Evolutionary conservation across 2,888 invertebrate genomes (phyloP), one percentile per base, ranked within the genome.

Genomic region (Patella caerulea): DNA sequence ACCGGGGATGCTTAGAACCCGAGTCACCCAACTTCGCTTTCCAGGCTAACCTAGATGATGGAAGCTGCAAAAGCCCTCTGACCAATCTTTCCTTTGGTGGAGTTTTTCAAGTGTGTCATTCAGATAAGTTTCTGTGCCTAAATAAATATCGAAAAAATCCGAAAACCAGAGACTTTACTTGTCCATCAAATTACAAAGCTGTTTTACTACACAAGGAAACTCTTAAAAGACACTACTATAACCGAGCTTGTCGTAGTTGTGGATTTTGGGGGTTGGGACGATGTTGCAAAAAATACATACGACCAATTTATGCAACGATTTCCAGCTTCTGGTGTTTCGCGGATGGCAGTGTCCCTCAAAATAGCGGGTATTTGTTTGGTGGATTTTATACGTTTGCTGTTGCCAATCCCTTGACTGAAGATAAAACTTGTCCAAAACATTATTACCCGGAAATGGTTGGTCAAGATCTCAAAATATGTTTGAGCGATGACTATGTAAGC

Each of bases 281-380:
- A 1, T 79, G 82, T 52, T 83, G 81, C 52, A 82, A 84, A 53
- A 84, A 84, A 11, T 73, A 59, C 24, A 73, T 72, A 71, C 15
- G 82, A 56, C 73, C 82, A 56, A 75, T 78, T 7, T 78, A 81
- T 7, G 87, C 87, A 7, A 78, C 73, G 9, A 86, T 85, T 76
- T 71, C 74, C n/a, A 83, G 84, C 9, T 87, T 84, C 80, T 89
- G 89, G 89, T 89, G 88, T 74, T 84, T 83, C 1, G 85, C 87
- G 3, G 81, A 76, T 17, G 84, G 83, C 1, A 55, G 75, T 14
- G 84, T 83, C 0, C 45, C 72, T 12, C 73, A 78, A 3, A 74
- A 83, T 14, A 79, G 83, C 9, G 89, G 88, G 0, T 88, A 83
- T 73, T 77, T 87, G 12, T 89, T 88, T 79, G 89, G 89, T 17